Base-by-base conservation (phyloP, 1,140 invertebrate species). In the Ostrea edulis region DNA sequence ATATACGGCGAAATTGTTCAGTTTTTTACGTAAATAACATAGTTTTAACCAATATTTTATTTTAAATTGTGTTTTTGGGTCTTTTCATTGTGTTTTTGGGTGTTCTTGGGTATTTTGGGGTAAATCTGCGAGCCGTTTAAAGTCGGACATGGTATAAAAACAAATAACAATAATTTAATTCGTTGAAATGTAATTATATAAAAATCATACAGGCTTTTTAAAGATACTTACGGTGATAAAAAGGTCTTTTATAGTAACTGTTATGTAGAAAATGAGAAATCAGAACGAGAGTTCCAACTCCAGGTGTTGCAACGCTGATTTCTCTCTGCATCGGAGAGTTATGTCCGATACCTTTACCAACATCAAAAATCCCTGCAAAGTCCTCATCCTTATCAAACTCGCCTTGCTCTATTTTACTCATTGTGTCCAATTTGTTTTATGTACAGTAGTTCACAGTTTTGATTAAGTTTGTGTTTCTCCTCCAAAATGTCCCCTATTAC, bases 401-500 rank as follows among this genome's bases (percentile, higher is more conserved):
- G 68, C 68, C 29, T 35, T 25, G 29, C 8, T 77, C 68, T 22
- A 77, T 77, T 8, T 29, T 77, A 25, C 29, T 77, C 25, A 77
- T 62, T 5, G 17, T 62, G 17, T 20, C n/a, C 55, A 20, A 20
- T 62, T 62, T 62, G n/a, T 62, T 62, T 44, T 44, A 44, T 62
- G 55, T 17, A 17, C 14, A 44, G 5, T 2, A 44, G 35, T n/a
- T 62, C 55, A 12, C 8, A 11, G 22, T 68, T 25, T 9, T n/a
- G 7, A 68, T 25, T 11, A 68, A n/a, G 22, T 8, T 68, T 11
- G 20, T 25, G 25, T 71, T 77, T 77, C 68, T 77, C 68, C 68
- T 77, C 68, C 68, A 77, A 77, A 35, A 17, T 77, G 68, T 77
- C 68, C 58, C 58, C 68, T 77, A 77, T 9, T 29, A 35, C 55